Base-by-base conservation (phyloP, 2,113 vertebrate species). In the Gopherus evgoodei region DNA sequence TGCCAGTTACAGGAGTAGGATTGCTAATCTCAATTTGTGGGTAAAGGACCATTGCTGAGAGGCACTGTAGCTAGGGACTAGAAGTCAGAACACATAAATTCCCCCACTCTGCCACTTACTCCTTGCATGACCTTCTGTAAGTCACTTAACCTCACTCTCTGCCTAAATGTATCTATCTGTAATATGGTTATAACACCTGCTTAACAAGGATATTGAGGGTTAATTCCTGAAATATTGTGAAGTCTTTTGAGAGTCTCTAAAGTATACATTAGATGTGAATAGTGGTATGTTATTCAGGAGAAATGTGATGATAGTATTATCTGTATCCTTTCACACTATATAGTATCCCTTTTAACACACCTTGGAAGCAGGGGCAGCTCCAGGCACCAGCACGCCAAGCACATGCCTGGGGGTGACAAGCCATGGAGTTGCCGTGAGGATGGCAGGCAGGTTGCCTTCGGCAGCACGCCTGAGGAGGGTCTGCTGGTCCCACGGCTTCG, bases 81-180 rank as follows among this genome's bases (percentile, higher is more conserved):
- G 49, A 49, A 69, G 52, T 35, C n/a, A 24, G 56, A 1, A 0
- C 22, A 35, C 76, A 80, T 25, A 5, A 54, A 35, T 86, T 59
- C 29, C 54, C 78, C 29, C 24, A 50, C 44, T 87, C 10, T 75
- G 54, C 84, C 54, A 27, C 31, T 24, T 84, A 17, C 8, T 14
- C 44, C 11, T 11, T 0, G 0, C 24, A 2, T 2, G 2, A 11
- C 57, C 52, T 56, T 65, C 65, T 83, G 42, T 44, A 83, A 87
- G 76, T 9, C 38, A 42, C 0, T 47, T 16, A 53, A 9, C 19
- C 49, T n/a, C 11, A 5, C 17, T 69, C 42, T 49, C 16, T 35
- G 62, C 62, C 62, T 65, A 17, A 65, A 35, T 31, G 75, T 0
- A 0, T 0, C 2, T 0, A 0, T 9, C 11, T 19, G 29, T 24